Base-by-base conservation (phyloP, 2,888 invertebrate genomes). In the Synanthedon formicaeformis region DNA sequence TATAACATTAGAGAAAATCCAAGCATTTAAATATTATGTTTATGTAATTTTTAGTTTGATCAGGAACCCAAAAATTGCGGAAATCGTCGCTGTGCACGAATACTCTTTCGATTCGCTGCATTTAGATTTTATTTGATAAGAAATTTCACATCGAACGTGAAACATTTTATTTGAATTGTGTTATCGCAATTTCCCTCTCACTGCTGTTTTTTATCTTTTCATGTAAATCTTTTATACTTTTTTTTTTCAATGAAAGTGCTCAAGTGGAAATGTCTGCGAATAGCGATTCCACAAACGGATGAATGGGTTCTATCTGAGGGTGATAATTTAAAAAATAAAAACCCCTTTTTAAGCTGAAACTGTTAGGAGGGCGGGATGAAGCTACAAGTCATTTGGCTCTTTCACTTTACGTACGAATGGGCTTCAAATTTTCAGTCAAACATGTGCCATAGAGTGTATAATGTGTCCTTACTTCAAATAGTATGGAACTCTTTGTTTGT, bases 121-220 rank as follows among this genome's bases (percentile, higher is more conserved):
- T 59, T 51, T 56, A 57, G 60, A 62, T 62, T 56, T 61, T 57
- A 62, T 64, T 60, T 62, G 61, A 65, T 67, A 63, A 69, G 55
- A 62, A 64, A 45, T 61, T 67, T 66, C 63, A 65, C 65, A 69
- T 59, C 59, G 52, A 45, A 12, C 45, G 11, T 14, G 51, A 51
- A 51, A 49, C 40, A 34, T 52, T 51, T 16, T 45, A 41, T n/a
- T 45, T 45, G 51, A 41, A 41, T 41, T 51, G 51, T 51, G 14
- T n/a, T 40, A 34, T 51, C 16, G 13, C 45, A 45, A 45, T 13
- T 45, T 45, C 45, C 45, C 40, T 34, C 41, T 50, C 13, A 45
- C 13, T 45, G 6, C 45, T 14, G 45, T 45, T 45, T 45, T 34
- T 45, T 45, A 45, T 45, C 45, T 45, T 45, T 45, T 6, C 45